Evolutionary conservation across 2,888 invertebrate genomes (phyloP).

Genomic region (Drosophila maculinotata): DNA sequence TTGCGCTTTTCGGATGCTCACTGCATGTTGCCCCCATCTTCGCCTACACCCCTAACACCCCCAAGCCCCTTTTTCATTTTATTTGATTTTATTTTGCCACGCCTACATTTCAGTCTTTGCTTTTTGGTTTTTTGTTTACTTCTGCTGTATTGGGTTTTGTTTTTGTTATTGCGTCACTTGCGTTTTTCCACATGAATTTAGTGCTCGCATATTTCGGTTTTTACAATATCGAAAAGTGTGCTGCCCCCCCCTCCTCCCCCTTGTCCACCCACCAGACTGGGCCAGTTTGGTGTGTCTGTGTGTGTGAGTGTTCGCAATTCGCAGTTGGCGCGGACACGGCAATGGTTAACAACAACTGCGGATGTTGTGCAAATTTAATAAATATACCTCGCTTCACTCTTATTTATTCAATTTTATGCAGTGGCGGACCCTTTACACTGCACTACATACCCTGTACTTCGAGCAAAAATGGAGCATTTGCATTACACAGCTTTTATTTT

Average conservation of each 20-base stretch:
- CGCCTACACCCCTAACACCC: background rate
- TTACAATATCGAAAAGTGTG: constrained; percentile 49
- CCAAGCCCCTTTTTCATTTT: constrained; percentile 21
- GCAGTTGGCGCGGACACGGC: constrained; percentile 55
- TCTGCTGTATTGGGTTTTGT: constrained; percentile 14
- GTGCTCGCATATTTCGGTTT: constrained; percentile 68
- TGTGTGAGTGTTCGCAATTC: constrained; percentile 32
- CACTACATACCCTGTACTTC: constrained; percentile 24
- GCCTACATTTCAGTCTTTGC: constrained; percentile 39
- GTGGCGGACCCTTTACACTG: constrained; percentile 31
- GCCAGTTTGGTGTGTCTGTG: constrained; percentile 20
- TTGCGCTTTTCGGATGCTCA: constrained; percentile 54
- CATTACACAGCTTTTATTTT: background rate
- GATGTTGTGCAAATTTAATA: constrained; percentile 79
- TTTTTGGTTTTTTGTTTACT: background rate
- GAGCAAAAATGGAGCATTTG: background rate
- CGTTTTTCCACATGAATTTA: constrained; percentile 70
- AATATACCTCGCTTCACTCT: constrained; percentile 62
- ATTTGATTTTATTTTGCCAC: constrained; percentile 66
- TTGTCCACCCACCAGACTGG: constrained; percentile 9
- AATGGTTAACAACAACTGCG: constrained; percentile 75
- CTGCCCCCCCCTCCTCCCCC: background rate
- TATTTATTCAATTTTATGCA: constrained; percentile 60
- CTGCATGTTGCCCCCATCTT: background rate
- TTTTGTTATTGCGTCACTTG: constrained; percentile 53